Conservation (phyloP, 2,113 vertebrate genomes). For the Lycaon pictus region DNA sequence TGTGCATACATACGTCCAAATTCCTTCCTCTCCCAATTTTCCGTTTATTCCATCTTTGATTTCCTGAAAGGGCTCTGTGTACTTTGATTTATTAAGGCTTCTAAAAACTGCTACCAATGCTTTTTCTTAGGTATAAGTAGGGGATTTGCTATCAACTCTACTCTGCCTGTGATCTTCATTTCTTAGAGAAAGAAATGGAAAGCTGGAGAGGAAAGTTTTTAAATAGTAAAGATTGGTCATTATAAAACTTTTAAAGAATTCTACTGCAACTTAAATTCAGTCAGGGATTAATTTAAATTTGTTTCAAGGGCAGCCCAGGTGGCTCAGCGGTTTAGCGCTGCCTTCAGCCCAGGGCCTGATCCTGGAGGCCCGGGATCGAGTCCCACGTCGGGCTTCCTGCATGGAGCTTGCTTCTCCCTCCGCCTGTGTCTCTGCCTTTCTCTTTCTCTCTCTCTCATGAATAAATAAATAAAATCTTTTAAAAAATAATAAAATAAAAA, state of each 20-base stretch:
- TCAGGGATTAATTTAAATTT: slow-evolving; percentile 29
- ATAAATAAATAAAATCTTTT: too few relatives aligned
- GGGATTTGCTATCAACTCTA: neutral
- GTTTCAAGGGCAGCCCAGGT: neutral
- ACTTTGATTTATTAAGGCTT: slow-evolving; percentile 17
- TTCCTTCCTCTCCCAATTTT: slow-evolving; percentile 8
- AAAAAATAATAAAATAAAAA: too few relatives aligned
- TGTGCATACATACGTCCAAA: neutral
- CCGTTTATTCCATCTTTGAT: neutral
- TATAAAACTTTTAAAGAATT: slow-evolving; percentile 39
- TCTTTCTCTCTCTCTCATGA: too few relatives aligned
- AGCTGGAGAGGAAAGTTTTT: neutral
- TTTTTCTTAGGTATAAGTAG: neutral
- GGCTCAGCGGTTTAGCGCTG: too few relatives aligned
- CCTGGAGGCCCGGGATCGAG: too few relatives aligned
- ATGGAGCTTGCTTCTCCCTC: too few relatives aligned
- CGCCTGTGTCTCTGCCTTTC: too few relatives aligned
- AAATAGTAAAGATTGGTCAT: neutral
- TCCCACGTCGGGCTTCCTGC: too few relatives aligned
- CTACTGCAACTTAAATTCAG: slow-evolving; percentile 21
- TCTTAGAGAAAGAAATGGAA: slow-evolving; percentile 34
- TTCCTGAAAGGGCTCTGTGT: neutral
- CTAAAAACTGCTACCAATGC: neutral
- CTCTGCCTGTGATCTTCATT: neutral
- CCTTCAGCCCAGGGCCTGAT: too few relatives aligned